A percentile compares a stretch with the other conserved stretches of the same genome.
Evolutionary conservation across 2,797 vertebrate species (phyloP).

Genomic region (Leptatherina wallacei): DNA sequence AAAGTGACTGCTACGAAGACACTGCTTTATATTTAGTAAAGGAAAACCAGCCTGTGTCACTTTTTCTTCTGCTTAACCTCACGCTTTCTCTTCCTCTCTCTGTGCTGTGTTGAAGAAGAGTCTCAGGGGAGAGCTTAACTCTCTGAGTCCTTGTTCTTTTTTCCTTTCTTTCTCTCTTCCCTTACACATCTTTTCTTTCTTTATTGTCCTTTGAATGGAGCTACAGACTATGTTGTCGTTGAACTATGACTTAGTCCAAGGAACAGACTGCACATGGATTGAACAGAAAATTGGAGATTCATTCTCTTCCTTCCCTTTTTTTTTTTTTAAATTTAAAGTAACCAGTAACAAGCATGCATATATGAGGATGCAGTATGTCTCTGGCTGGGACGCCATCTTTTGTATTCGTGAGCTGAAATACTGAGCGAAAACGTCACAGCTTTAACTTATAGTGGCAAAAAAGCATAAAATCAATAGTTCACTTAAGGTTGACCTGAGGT

Average conservation of each 20-base stretch:
- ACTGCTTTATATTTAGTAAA: constrained; percentile 65
- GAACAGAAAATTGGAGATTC: constrained; percentile 36
- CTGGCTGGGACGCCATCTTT: not conserved
- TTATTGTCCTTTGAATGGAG: constrained; percentile 62
- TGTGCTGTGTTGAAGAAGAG: constrained; percentile 64
- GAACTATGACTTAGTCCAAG: constrained; percentile 54
- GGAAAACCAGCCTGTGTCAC: constrained; percentile 72
- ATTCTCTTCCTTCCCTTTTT: constrained; percentile 18
- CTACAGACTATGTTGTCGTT: constrained; percentile 49
- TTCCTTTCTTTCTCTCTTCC: constrained; percentile 36
- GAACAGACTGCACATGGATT: constrained; percentile 22
- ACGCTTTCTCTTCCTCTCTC: constrained; percentile 56
- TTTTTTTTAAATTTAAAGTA: constrained; percentile 4
- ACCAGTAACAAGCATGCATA: constrained; percentile 17
- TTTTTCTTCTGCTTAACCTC: constrained; percentile 70
- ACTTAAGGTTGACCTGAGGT: constrained; percentile 33
- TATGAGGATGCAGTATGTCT: constrained; percentile 6
- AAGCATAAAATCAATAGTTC: constrained; percentile 38
- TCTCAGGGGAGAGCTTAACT: constrained; percentile 78
- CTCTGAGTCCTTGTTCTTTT: constrained; percentile 64
- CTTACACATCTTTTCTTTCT: constrained; percentile 53
- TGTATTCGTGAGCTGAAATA: constrained; percentile 5
- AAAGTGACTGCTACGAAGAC: constrained; percentile 55
- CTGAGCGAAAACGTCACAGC: not conserved
- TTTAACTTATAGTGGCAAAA: constrained; percentile 16